A percentile compares a stretch with the other conserved stretches of the same genome.
phyloP scores from a whole-genome alignment of 2,113 vertebrate species.

The Chaenocephalus aceratus region DNA sequence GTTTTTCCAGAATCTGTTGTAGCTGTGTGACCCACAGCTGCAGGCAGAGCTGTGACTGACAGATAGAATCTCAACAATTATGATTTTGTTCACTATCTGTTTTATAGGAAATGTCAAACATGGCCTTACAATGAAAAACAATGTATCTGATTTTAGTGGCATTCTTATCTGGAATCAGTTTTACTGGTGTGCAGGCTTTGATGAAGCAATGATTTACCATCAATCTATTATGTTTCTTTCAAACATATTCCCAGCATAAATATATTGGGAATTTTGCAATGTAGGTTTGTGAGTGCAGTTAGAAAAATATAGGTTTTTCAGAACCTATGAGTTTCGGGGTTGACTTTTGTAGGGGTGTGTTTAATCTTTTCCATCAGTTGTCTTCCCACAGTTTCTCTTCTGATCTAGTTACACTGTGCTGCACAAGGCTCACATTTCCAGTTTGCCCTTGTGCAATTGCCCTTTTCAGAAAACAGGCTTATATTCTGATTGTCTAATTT shows the following conservation, averaged over 20 bases:
- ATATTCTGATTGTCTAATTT: conserved; percentile 42
- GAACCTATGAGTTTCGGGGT: not conserved
- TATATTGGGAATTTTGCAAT: not conserved
- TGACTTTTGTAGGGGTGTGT: not conserved
- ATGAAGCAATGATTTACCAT: conserved; percentile 11
- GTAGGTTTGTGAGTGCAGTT: not conserved
- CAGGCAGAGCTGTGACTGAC: conserved; percentile 1
- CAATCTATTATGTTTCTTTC: not conserved
- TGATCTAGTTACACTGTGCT: conserved; percentile 20
- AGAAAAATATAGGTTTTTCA: not conserved
- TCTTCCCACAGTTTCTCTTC: conserved; percentile 16
- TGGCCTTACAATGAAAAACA: not conserved
- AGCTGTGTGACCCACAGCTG: not conserved
- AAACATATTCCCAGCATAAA: not conserved
- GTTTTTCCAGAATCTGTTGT: not conserved
- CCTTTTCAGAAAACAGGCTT: conserved; percentile 31
- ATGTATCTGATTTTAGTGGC: not conserved
- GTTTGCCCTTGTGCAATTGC: conserved; percentile 46
- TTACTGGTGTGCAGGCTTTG: not conserved
- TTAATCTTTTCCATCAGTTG: not conserved
- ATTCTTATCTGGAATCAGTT: conserved; percentile 19
- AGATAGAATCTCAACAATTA: conserved; percentile 10
- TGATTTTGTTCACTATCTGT: not conserved
- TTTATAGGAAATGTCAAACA: conserved; percentile 19
- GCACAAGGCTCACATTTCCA: conserved; percentile 36